Evolutionary conservation across 2,888 invertebrate species (phyloP), one percentile per base, ranked within the genome.

Genomic region (Trisateles emortualis): DNA sequence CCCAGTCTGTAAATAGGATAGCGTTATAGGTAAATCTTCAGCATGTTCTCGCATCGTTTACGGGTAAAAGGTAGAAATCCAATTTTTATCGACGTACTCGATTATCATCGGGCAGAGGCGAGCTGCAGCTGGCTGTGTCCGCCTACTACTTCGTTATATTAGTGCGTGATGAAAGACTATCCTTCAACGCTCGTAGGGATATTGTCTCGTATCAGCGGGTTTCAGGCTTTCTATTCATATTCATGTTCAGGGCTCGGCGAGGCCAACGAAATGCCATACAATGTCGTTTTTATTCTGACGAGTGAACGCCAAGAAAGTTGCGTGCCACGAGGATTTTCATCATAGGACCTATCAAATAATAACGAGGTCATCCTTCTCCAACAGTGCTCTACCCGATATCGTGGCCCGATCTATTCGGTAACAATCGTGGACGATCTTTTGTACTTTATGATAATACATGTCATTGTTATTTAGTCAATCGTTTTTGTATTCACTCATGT

Each of bases 321-420:
- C 90, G 90, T 92, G 91, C 79, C 83, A 72, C 80, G 83, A 81
- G 85, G 85, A 87, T 86, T 90, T 90, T 85, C 85, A 88, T 91
- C 89, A 88, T 84, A 81, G 83, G 85, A 85, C 85, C 88, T 87
- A 90, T 90, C 87, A 88, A 90, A 91, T 86, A 90, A 90, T 90
- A 90, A 88, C 79, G 83, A 90, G 87, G 87, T 83, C 87, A 83
- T 83, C 84, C 82, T 84, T 79, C 77, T 83, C 74, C 76, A 79
- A 70, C 76, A 72, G 81, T 79, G 76, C 81, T 80, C 79, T 72
- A 68, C 76, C 79, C 80, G 81, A 83, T 89, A 87, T 86, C 84
- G 81, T 76, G 76, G 78, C 67, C 69, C 75, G 77, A 86, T 88
- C 86, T 86, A 84, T 87, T 84, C 77, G 67, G 76, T 77, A 78